Evolutionary conservation across 2,888 invertebrate species (phyloP).

Genomic region (Amphipyra berbera): DNA sequence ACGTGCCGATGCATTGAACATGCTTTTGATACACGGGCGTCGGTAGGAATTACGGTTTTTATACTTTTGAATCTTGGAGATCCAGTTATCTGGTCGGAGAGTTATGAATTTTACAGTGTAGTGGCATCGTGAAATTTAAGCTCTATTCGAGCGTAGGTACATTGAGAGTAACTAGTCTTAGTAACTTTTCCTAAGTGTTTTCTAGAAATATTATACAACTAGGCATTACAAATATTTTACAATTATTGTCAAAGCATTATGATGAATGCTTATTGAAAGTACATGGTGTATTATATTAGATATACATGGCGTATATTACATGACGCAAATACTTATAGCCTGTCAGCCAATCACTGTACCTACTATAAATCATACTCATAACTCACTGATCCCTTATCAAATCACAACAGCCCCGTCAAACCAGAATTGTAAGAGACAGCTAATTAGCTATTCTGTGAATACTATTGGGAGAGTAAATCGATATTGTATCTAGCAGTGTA

Average conservation of each 20-base stretch:
- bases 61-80: background rate
- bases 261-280: too few relatives aligned
- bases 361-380: background rate
- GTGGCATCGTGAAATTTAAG: background rate
- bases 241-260: too few relatives aligned
- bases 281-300: too few relatives aligned
- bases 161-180: too few relatives aligned
- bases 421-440: background rate
- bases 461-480: background rate
- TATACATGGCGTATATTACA: too few relatives aligned
- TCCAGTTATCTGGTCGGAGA: constrained; percentile 6
- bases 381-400: background rate
- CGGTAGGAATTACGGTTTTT: background rate
- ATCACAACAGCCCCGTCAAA: background rate
- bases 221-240: too few relatives aligned
- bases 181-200: too few relatives aligned
- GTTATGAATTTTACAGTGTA: background rate
- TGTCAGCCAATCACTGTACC: background rate
- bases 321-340: too few relatives aligned
- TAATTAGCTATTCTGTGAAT: constrained; percentile 11
- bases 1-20: constrained; percentile 26
- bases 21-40: constrained; percentile 13
- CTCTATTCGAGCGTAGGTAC: too few relatives aligned
- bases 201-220: too few relatives aligned
- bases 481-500: background rate